Conservation (phyloP, 2,888 invertebrate species). For the Hypercompe scribonia region DNA sequence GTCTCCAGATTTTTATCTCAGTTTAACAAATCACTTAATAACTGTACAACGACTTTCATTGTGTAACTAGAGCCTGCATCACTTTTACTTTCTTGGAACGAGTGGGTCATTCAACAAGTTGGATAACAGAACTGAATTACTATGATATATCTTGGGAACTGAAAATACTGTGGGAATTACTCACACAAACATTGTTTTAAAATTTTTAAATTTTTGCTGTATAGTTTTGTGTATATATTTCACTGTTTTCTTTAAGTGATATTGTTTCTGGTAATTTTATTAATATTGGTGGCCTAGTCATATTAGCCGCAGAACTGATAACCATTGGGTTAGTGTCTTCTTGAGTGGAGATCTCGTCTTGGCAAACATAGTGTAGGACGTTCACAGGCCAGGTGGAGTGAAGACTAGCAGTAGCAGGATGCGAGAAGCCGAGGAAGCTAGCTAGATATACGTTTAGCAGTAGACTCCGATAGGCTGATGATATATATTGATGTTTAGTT, state of each 20-base stretch:
- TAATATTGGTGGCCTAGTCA: not conserved
- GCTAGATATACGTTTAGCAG: no score
- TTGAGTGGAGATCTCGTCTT: no score
- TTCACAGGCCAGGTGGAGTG: no score
- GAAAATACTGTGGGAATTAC: constrained; percentile 42
- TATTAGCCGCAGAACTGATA: no score
- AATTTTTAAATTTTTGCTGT: constrained; percentile 46
- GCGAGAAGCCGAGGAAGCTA: no score
- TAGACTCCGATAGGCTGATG: no score
- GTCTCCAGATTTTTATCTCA: not conserved
- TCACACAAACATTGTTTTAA: constrained; percentile 32
- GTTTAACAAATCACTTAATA: constrained; percentile 26
- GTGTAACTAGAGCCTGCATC: constrained; percentile 29
- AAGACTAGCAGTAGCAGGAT: no score
- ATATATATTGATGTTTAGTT: no score
- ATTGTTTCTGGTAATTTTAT: not conserved
- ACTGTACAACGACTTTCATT: constrained; percentile 23
- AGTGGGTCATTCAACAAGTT: constrained; percentile 37
- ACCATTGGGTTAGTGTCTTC: no score
- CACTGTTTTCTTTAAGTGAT: not conserved
- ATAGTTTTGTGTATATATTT: constrained; percentile 19
- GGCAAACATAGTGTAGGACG: no score
- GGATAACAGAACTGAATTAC: constrained; percentile 42
- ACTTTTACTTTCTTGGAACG: constrained; percentile 47
- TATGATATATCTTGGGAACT: constrained; percentile 43